Evolutionary conservation across 2,888 invertebrate genomes (phyloP).

Genomic region (Oligia fasciuncula): DNA sequence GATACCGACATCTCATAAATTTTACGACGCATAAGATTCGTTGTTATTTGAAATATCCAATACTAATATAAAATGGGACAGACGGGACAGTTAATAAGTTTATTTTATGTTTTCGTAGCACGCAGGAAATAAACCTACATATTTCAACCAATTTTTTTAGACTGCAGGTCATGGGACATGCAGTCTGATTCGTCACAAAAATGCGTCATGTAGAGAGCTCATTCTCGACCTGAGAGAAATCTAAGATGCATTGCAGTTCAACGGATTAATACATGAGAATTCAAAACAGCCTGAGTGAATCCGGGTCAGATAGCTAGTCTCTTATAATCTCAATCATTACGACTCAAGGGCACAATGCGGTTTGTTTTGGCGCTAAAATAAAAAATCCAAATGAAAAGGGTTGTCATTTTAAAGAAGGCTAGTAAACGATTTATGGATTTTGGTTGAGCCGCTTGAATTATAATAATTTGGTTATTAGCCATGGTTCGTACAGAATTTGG

Average conservation of each 20-base stretch:
- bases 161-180: too few species aligned
- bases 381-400: slow-evolving; percentile 76
- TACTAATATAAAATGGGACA: slow-evolving; percentile 2
- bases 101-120: slow-evolving; percentile 2
- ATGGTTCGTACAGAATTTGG: slow-evolving; percentile 53
- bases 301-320: slow-evolving; percentile 31
- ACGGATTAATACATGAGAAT: not conserved
- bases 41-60: slow-evolving; percentile 62
- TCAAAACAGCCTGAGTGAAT: not conserved
- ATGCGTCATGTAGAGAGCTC: not conserved
- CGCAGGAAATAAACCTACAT: not conserved
- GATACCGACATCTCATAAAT: slow-evolving; percentile 78
- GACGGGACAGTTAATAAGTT: not conserved
- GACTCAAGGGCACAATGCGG: slow-evolving; percentile 77
- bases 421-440: slow-evolving; percentile 69
- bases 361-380: slow-evolving; percentile 78
- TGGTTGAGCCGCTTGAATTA: slow-evolving; percentile 34
- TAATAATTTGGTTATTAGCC: slow-evolving; percentile 59
- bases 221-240: not conserved
- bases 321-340: slow-evolving; percentile 68
- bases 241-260: not conserved
- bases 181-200: not conserved
- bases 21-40: slow-evolving; percentile 73
- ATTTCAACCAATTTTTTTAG: not conserved
- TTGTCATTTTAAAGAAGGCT: slow-evolving; percentile 72